These are phyloP conservation scores for Camponotus fellah DNA, from an alignment of 2,888 invertebrate species.

Conservation along the genomic window DNA sequence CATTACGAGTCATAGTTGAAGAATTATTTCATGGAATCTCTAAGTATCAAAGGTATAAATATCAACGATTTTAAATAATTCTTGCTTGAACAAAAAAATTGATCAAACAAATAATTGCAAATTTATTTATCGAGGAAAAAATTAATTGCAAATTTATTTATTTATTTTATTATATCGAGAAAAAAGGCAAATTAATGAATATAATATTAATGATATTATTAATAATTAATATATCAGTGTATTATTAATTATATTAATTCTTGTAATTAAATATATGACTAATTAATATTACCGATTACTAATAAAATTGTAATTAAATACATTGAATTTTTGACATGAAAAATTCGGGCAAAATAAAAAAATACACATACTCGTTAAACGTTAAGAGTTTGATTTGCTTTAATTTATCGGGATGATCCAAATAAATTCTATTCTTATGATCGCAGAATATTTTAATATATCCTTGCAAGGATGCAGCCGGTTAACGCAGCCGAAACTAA, in stretches of 20 bases:
- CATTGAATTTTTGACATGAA: not conserved
- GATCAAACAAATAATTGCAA: not conserved
- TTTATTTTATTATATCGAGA: too few species aligned
- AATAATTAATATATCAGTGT: too few species aligned
- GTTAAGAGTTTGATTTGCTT: not conserved
- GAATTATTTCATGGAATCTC: not conserved
- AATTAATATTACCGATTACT: not conserved
- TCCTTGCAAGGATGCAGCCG: not conserved
- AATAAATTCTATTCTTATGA: conserved; percentile 31
- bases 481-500: conserved; percentile 38
- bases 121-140: not conserved
- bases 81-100: not conserved
- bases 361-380: not conserved
- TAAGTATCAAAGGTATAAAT: not conserved
- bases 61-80: not conserved
- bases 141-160: not conserved
- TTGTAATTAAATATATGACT: too few species aligned
- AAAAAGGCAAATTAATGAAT: too few species aligned
- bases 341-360: not conserved
- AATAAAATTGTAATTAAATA: not conserved
- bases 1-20: not conserved
- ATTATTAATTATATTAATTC: too few species aligned
- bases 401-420: conserved; percentile 1
- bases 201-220: too few species aligned
- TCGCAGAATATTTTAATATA: conserved; percentile 31